phyloP scores from a whole-genome alignment of 2,797 vertebrate species.

The Mormyrus proboscirostris region DNA sequence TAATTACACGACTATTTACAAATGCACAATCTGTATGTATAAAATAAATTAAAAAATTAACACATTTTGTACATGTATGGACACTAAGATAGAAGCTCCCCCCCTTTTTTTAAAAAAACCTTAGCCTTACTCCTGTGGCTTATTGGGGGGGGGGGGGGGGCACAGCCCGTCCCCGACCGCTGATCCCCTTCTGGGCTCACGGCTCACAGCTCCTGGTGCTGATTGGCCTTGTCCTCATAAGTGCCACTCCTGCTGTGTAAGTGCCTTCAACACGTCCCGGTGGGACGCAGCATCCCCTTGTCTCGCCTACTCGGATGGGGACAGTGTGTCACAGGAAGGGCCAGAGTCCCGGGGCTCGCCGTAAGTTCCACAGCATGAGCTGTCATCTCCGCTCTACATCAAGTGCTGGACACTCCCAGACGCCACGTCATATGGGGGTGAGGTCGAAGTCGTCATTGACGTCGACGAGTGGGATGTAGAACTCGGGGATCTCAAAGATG shows the following conservation, averaged over 20 bases:
- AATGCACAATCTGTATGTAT: constrained; percentile 94
- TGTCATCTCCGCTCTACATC: constrained; percentile 29
- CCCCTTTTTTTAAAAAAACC: constrained; percentile 32
- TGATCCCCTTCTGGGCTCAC: constrained; percentile 20
- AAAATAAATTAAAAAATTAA: constrained; percentile 99
- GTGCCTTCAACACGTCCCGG: neutral
- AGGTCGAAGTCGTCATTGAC: constrained; percentile 98
- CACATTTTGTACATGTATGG: constrained; percentile 70
- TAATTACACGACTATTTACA: constrained; percentile 99
- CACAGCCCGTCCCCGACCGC: constrained; percentile 16
- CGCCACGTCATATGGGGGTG: constrained; percentile 82
- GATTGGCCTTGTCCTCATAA: constrained; percentile 36
- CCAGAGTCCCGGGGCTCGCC: neutral
- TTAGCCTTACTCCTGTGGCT: constrained; percentile 33
- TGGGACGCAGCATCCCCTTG: neutral
- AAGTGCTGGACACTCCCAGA: constrained; percentile 53
- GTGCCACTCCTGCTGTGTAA: constrained; percentile 17
- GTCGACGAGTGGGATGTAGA: constrained; percentile 96
- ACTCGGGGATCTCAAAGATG: constrained; percentile 97
- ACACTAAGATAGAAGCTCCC: constrained; percentile 53
- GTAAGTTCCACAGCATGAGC: constrained; percentile 44
- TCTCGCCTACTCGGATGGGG: neutral
- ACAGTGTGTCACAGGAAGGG: constrained; percentile 8
- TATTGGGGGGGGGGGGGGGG: constrained; percentile 26
- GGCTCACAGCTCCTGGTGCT: constrained; percentile 60